Conservation (phyloP, 2,888 invertebrate species). For the Molorchus minor region DNA sequence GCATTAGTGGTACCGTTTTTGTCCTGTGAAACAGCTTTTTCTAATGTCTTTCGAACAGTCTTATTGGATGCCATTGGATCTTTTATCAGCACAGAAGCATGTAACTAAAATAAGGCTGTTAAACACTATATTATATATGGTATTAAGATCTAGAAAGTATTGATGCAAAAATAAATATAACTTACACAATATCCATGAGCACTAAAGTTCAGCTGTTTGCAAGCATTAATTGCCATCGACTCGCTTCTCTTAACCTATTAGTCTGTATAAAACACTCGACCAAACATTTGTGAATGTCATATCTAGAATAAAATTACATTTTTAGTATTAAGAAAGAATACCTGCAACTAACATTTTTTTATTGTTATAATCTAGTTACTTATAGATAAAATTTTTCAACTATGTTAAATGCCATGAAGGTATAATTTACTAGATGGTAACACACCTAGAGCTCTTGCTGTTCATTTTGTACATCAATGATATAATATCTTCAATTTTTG, state of each 20-base stretch:
- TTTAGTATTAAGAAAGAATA: neutral
- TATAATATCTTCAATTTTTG: no score
- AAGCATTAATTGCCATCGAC: slow-evolving; percentile 75
- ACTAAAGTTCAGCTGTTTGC: slow-evolving; percentile 76
- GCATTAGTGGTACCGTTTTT: slow-evolving; percentile 74
- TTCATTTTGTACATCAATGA: no score
- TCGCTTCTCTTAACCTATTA: slow-evolving; percentile 78
- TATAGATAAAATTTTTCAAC: no score
- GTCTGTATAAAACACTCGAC: slow-evolving; percentile 77
- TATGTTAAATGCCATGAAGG: no score
- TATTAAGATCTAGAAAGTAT: no score
- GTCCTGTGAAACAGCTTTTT: slow-evolving; percentile 77
- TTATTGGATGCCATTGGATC: slow-evolving; percentile 67
- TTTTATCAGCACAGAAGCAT: slow-evolving; percentile 77
- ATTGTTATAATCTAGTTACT: no score
- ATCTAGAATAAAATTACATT: slow-evolving; percentile 62
- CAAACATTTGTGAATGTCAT: slow-evolving; percentile 81
- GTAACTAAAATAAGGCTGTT: slow-evolving; percentile 77
- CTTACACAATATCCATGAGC: slow-evolving; percentile 78
- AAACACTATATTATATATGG: no score
- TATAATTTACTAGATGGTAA: no score
- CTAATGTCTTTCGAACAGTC: slow-evolving; percentile 75
- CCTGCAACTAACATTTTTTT: neutral
- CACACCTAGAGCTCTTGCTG: no score
- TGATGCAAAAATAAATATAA: slow-evolving; percentile 12